phyloP scores from a whole-genome alignment of 2,888 invertebrate genomes.

The Cheilosia vernalis region DNA sequence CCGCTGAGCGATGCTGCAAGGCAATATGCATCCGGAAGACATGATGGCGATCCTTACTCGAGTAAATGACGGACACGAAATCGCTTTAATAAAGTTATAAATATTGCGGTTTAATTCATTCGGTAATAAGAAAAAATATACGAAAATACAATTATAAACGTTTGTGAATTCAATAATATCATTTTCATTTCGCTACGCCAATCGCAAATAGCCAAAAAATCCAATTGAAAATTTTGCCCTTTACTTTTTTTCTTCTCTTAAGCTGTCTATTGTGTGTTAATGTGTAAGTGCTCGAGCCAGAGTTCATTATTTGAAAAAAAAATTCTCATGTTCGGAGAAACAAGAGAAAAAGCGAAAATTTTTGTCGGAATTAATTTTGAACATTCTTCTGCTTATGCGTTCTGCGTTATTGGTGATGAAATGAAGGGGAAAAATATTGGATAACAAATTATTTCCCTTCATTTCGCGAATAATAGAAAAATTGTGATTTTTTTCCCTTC shows the following conservation, averaged over 20 bases:
- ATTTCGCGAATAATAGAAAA: constrained; percentile 42
- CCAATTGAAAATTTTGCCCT: constrained; percentile 76
- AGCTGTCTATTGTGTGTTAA: constrained; percentile 75
- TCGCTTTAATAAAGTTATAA: constrained; percentile 79
- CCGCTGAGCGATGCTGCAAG: constrained; percentile 65
- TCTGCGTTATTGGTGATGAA: constrained; percentile 64
- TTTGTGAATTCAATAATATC: constrained; percentile 61
- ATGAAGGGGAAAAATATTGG: constrained; percentile 69
- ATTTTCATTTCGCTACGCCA: constrained; percentile 71
- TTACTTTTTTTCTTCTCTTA: constrained; percentile 67
- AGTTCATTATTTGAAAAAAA: constrained; percentile 58
- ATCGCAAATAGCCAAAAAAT: constrained; percentile 60
- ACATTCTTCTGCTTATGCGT: constrained; percentile 51
- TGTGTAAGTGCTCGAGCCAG: constrained; percentile 70
- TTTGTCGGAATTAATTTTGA: constrained; percentile 61
- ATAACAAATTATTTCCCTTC: constrained; percentile 71
- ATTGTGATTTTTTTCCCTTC: constrained; percentile 35
- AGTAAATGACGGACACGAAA: constrained; percentile 78
- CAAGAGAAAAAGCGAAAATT: constrained; percentile 62
- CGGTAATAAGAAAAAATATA: constrained; percentile 78
- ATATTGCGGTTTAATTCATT: constrained; percentile 78
- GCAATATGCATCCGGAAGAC: constrained; percentile 85
- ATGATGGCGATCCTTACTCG: constrained; percentile 86
- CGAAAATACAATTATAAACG: constrained; percentile 75
- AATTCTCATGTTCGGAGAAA: constrained; percentile 62